These are phyloP conservation scores for Ecliptopera silaceata DNA, from an alignment of 2,888 invertebrate genomes.

Conservation along the genomic window DNA sequence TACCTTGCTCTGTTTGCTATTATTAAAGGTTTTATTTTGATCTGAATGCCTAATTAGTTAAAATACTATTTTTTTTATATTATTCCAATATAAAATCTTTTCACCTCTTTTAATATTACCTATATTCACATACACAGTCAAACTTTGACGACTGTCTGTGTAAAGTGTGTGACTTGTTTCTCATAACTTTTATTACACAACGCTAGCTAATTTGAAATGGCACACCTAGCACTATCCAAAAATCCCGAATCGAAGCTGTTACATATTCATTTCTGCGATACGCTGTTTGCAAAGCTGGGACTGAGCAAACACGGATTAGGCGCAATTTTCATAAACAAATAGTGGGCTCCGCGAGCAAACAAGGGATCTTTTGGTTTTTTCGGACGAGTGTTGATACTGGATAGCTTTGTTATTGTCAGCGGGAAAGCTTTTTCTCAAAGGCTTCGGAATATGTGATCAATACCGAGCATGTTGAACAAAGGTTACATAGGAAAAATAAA, in stretches of 20 bases:
- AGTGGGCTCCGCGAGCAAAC: constrained; percentile 32
- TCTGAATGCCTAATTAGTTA: background rate
- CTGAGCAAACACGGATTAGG: constrained; percentile 68
- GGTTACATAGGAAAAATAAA: no score
- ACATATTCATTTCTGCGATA: constrained; percentile 45
- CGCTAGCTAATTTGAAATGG: background rate
- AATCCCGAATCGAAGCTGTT: constrained; percentile 29
- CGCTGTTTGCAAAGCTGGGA: constrained; percentile 43
- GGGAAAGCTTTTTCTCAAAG: background rate
- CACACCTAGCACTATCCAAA: constrained; percentile 16
- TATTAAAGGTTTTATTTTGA: background rate
- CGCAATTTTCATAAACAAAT: constrained; percentile 70
- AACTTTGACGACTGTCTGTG: no score
- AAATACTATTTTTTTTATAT: background rate
- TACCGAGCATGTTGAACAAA: no score
- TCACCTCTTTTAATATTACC: no score
- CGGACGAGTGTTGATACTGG: constrained; percentile 1
- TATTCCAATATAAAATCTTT: no score
- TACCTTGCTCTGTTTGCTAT: no score
- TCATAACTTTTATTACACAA: no score
- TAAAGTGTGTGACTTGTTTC: no score
- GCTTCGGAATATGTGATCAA: background rate
- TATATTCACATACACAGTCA: no score
- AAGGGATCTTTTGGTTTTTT: constrained; percentile 22
- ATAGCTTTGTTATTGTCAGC: background rate